These are phyloP conservation scores for Pardalotus punctatus DNA, from an alignment of 2,113 vertebrate genomes.

Conservation along the genomic window DNA sequence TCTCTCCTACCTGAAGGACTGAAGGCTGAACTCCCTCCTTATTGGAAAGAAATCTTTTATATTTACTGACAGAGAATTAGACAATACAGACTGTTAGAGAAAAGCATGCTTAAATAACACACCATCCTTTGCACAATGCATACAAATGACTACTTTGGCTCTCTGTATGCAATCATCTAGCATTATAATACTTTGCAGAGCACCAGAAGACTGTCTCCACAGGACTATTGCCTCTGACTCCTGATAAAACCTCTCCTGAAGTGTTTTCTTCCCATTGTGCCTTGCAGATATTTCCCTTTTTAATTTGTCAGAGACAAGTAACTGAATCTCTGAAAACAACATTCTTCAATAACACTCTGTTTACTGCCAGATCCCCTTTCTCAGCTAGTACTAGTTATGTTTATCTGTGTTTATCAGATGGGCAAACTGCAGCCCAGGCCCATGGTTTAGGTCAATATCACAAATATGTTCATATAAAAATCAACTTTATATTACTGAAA, in stretches of 20 bases:
- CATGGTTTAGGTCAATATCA: neutral
- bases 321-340: neutral
- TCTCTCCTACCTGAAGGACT: neutral
- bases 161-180: neutral
- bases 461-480: neutral
- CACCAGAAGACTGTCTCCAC: neutral
- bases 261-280: neutral
- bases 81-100: neutral
- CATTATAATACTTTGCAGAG: neutral
- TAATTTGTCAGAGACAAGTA: neutral
- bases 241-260: neutral
- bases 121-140: neutral
- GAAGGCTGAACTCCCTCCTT: neutral
- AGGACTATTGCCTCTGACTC: neutral
- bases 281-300: neutral
- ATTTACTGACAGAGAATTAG: neutral
- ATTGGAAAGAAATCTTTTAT: neutral
- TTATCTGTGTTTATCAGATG: neutral
- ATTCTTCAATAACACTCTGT: neutral
- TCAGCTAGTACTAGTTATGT: neutral
- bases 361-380: neutral
- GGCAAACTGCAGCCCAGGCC: neutral
- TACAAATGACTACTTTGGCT: neutral
- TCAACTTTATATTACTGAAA: neutral
- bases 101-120: neutral